Base-by-base conservation (phyloP, 2,797 vertebrate genomes). In the Geotrypetes seraphini region DNA sequence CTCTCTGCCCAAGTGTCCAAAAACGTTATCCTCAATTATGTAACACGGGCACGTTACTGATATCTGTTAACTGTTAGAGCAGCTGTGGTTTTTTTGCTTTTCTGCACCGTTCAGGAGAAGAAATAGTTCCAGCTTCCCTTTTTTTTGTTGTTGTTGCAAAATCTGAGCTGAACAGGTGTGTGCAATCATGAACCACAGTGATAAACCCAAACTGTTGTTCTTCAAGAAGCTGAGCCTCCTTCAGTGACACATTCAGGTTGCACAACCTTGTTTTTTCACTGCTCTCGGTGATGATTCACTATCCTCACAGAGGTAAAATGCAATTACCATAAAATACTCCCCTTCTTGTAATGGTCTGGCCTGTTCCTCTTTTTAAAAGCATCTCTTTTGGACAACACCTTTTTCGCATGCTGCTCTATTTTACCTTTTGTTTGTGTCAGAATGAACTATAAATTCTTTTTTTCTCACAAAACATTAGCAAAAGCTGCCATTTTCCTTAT, bases 21-120 rank as follows among this genome's bases (percentile, higher is more conserved):
- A 73, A 80, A 81, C 72, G 75, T 83, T 81, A 83, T 71, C 57
- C 75, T 78, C 71, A 80, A 79, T 88, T 86, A 84, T 83, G 81
- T 86, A 88, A 86, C 62, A 56, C 30, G 66, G 67, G 61, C 65
- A 63, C 36, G 60, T 76, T 73, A 66, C 74, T 73, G 73, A 61
- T 82, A 83, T 74, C 84, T 87, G 83, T 83, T 86, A 86, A 87
- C 86, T 83, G 80, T 72, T 75, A 48, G 22, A 72, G 63, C 76
- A 80, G 72, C 78, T 87, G 86, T 80, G 84, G 86, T 86, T 86
- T 83, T n/a, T 76, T 63, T 72, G 66, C 73, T 77, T 75, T 84
- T 78, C 64, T 71, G 70, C 60, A 55, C 66, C 44, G 63, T 63
- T 75, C 73, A 63, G 75, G 78, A 80, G 79, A 71, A 80, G 67